Evolutionary conservation across 2,797 vertebrate genomes (phyloP).

Genomic region (Pteronotus mesoamericanus): DNA sequence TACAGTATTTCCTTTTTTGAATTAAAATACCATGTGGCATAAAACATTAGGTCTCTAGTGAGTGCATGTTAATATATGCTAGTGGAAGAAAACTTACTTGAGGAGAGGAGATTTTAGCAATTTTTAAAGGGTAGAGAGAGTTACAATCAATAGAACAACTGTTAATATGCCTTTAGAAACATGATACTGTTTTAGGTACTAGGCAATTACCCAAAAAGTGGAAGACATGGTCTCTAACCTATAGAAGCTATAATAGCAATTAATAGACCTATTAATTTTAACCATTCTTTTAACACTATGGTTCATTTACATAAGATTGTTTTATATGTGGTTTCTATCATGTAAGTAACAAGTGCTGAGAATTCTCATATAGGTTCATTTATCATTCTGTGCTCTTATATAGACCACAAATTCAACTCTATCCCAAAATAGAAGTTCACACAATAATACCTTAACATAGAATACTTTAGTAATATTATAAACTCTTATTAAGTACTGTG

Average conservation of each 20-base stretch:
- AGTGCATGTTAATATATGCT: constrained; percentile 26
- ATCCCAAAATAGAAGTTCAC: neutral
- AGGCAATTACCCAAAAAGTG: neutral
- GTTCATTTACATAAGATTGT: neutral
- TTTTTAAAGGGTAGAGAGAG: neutral
- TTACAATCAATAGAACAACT: neutral
- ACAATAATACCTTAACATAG: neutral
- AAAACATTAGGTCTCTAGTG: neutral
- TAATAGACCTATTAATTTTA: neutral
- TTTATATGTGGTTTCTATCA: neutral
- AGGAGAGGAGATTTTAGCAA: neutral
- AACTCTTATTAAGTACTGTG: neutral
- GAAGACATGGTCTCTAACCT: neutral
- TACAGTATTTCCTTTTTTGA: neutral
- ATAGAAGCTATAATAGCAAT: neutral
- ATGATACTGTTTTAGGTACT: neutral
- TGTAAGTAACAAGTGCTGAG: neutral
- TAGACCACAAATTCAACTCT: neutral
- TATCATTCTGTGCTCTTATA: neutral
- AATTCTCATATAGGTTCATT: neutral
- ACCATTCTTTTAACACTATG: neutral
- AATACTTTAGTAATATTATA: neutral
- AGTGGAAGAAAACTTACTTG: constrained; percentile 19
- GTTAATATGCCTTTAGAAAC: neutral
- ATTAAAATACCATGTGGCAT: neutral